Conservation (phyloP, 2,113 vertebrate genomes). For the Puntigrus tetrazona region DNA sequence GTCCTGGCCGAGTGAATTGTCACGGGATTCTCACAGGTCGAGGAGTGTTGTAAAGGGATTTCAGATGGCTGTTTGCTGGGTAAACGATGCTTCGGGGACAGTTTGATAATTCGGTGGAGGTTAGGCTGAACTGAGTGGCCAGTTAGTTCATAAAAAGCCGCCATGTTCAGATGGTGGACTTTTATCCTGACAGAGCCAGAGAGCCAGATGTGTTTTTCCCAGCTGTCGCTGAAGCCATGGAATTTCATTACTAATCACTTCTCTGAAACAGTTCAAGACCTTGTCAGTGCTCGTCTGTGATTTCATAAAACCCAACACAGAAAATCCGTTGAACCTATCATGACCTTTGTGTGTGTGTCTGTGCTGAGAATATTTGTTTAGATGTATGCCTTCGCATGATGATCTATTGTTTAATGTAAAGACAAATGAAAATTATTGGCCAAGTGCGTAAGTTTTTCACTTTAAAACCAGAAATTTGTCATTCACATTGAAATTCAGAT, state of each 20-base stretch:
- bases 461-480: not conserved
- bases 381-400: not conserved
- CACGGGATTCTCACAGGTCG: constrained; percentile 30
- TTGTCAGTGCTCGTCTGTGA: constrained; percentile 18
- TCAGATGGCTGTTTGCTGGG: constrained; percentile 40
- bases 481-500: not conserved
- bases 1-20: not conserved
- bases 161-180: constrained; percentile 55
- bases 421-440: not conserved
- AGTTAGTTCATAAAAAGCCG: constrained; percentile 37
- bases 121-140: not conserved
- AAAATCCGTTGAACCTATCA: too few species aligned
- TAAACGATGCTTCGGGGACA: constrained; percentile 29
- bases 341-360: too few species aligned
- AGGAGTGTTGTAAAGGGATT: constrained; percentile 33
- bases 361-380: not conserved
- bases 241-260: constrained; percentile 11
- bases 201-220: constrained; percentile 52
- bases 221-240: constrained; percentile 37
- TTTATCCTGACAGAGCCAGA: constrained; percentile 57
- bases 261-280: not conserved
- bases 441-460: too few species aligned
- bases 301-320: not conserved
- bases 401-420: not conserved
- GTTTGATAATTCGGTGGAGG: constrained; percentile 35